A percentile compares a stretch with the other conserved stretches of the same genome.
phyloP scores from a whole-genome alignment of 2,888 invertebrate species.

The Synanthedon myopaeformis region DNA sequence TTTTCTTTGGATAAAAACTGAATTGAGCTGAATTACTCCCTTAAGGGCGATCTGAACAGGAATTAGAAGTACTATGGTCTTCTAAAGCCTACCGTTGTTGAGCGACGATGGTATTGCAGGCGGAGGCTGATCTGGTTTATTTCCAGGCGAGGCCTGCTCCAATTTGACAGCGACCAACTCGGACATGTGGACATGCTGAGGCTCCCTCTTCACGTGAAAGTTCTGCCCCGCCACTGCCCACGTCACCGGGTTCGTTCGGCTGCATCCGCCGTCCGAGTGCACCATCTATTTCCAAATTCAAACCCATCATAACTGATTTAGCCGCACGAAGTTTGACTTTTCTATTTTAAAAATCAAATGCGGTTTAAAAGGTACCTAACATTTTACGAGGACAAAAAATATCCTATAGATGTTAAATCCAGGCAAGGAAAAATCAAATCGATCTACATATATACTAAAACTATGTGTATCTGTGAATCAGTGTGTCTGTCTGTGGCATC shows the following conservation, averaged over 20 bases:
- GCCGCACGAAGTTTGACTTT: too few relatives aligned
- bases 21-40: too few relatives aligned
- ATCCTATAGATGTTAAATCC: too few relatives aligned
- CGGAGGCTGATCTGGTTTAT: slow-evolving; percentile 61
- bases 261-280: slow-evolving; percentile 73
- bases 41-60: not conserved
- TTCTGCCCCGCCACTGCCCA: slow-evolving; percentile 68
- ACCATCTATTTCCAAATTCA: slow-evolving; percentile 28
- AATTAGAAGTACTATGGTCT: not conserved
- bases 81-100: slow-evolving; percentile 44
- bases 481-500: too few relatives aligned
- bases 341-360: too few relatives aligned
- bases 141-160: slow-evolving; percentile 75
- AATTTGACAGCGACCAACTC: slow-evolving; percentile 73
- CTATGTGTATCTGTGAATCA: too few relatives aligned
- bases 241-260: slow-evolving; percentile 77
- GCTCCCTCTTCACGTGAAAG: slow-evolving; percentile 75
- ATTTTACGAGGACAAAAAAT: too few relatives aligned
- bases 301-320: too few relatives aligned
- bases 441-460: too few relatives aligned
- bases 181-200: slow-evolving; percentile 68
- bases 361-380: too few relatives aligned
- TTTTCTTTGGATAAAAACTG: too few relatives aligned
- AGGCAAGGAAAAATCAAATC: too few relatives aligned
- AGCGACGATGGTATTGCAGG: slow-evolving; percentile 52